Percentiles rank a stretch among this genome's conserved stretches.
These are phyloP conservation scores for Mercenaria mercenaria DNA, from an alignment of 1,140 invertebrate species.

Conservation along the genomic window DNA sequence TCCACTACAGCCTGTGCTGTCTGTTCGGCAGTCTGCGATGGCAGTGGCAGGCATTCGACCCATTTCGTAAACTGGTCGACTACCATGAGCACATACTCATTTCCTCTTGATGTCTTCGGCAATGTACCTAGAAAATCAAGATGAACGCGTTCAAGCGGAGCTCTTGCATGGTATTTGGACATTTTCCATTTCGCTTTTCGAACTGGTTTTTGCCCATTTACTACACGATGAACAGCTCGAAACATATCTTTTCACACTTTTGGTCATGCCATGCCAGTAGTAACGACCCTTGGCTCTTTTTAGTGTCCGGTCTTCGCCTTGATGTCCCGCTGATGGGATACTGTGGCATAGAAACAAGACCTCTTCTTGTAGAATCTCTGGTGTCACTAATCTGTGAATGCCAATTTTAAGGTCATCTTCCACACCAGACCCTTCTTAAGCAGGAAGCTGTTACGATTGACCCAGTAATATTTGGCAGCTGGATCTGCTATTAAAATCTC, in stretches of 20 bases:
- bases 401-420: not conserved
- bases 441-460: not conserved
- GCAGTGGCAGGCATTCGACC: constrained; percentile 21
- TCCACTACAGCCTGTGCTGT: constrained; percentile 17
- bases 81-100: constrained; percentile 38
- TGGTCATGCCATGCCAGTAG: not conserved
- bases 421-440: not conserved
- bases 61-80: constrained; percentile 43
- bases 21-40: not conserved
- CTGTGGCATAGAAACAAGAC: not conserved
- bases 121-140: constrained; percentile 41
- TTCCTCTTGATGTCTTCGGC: constrained; percentile 11
- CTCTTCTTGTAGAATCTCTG: not conserved
- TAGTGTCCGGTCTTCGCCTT: constrained; percentile 1
- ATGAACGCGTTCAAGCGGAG: constrained; percentile 37
- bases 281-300: not conserved
- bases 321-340: not conserved
- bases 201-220: not conserved
- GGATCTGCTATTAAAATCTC: not conserved
- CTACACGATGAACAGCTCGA: not conserved
- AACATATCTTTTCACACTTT: not conserved
- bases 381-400: not conserved
- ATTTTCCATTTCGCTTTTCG: constrained; percentile 1
- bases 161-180: constrained; percentile 17
- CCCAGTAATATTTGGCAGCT: not conserved